A percentile compares a stretch with the other conserved stretches of the same genome.
These are phyloP conservation scores for Entelurus aequoreus DNA, from an alignment of 2,113 vertebrate genomes.

Conservation along the genomic window DNA sequence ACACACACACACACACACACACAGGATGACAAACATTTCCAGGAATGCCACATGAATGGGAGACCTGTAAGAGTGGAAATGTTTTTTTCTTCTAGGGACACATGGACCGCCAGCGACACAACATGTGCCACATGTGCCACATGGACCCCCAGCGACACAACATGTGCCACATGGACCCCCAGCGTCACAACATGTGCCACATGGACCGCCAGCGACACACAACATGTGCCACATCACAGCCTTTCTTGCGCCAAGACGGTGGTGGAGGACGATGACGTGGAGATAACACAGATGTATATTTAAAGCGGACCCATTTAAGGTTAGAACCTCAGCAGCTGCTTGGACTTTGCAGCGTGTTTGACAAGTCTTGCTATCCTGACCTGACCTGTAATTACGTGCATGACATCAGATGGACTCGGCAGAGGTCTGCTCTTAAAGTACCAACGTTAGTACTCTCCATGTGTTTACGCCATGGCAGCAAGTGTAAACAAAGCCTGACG, in stretches of 20 bases:
- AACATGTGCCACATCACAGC: conserved; percentile 54
- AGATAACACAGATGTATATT: conserved; percentile 19
- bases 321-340: conserved; percentile 21
- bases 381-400: conserved; percentile 45
- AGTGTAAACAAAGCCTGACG: conserved; percentile 30
- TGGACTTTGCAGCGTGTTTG: conserved; percentile 17
- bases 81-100: conserved; percentile 28
- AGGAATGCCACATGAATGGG: conserved; percentile 51
- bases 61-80: conserved; percentile 42
- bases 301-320: conserved; percentile 9
- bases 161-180: not conserved
- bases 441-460: conserved; percentile 34
- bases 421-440: conserved; percentile 20
- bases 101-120: conserved; percentile 22
- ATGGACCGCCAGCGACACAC: conserved; percentile 13
- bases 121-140: conserved; percentile 11
- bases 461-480: conserved; percentile 35
- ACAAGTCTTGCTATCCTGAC: conserved; percentile 27
- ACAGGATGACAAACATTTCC: conserved; percentile 45
- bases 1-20: conserved; percentile 35
- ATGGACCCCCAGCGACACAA: conserved; percentile 14
- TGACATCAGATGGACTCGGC: conserved; percentile 43
- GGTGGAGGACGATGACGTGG: conserved; percentile 7
- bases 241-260: conserved; percentile 22
- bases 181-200: conserved; percentile 6